phyloP scores from a whole-genome alignment of 2,888 invertebrate species.

The Caenorhabditis sulstoni region DNA sequence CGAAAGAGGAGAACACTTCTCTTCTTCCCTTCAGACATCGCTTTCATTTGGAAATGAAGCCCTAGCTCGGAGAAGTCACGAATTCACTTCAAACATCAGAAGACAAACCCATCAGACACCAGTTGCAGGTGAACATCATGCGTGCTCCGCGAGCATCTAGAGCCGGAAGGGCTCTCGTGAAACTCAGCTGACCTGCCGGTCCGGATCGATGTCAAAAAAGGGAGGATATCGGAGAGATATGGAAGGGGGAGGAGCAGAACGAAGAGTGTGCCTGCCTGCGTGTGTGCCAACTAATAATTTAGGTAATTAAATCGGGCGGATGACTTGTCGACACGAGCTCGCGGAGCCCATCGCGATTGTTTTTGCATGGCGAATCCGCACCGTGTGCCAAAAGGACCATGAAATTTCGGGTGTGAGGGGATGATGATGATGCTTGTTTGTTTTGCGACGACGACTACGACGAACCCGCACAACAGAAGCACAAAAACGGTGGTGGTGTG shows the following conservation, averaged over 20 bases:
- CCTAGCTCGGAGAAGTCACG: background rate
- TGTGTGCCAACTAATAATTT: constrained; percentile 50
- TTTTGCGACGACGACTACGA: constrained; percentile 8
- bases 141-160: constrained; percentile 18
- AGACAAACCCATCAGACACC: background rate
- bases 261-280: too few species aligned
- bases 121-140: constrained; percentile 25
- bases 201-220: background rate
- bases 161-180: background rate
- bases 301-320: constrained; percentile 29
- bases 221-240: too few species aligned
- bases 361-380: background rate
- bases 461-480: background rate
- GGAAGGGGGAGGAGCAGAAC: too few species aligned
- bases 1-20: constrained; percentile 9
- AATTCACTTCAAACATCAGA: constrained; percentile 6
- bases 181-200: too few species aligned
- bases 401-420: background rate
- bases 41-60: background rate
- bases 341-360: too few species aligned
- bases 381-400: constrained; percentile 17
- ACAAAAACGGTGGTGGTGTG: constrained; percentile 10
- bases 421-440: constrained; percentile 9
- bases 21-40: background rate
- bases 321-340: background rate